A percentile compares a stretch with the other conserved stretches of the same genome.
Evolutionary conservation across 2,888 invertebrate species (phyloP).

Genomic region (Tipula lateralis): DNA sequence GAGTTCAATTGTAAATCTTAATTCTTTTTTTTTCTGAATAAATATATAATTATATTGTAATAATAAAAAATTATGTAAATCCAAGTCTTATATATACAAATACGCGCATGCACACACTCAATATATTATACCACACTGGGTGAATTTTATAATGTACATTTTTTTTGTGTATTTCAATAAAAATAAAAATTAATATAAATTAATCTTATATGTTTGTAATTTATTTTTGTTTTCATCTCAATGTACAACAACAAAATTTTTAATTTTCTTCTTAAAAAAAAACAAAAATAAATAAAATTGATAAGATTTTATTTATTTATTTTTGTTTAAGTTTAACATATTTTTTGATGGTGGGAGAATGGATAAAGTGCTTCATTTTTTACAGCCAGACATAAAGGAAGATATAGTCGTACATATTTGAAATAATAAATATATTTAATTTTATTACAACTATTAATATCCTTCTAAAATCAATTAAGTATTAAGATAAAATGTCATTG

Average conservation of each 20-base stretch:
- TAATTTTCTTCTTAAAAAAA: background rate
- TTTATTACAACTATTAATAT: background rate
- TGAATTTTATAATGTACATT: background rate
- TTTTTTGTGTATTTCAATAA: background rate
- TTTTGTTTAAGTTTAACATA: background rate
- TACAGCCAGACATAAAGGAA: background rate
- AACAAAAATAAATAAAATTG: no score
- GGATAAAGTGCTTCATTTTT: background rate
- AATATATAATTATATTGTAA: background rate
- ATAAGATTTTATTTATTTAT: background rate
- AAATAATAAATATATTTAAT: slow-evolving; percentile 2
- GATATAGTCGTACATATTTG: background rate
- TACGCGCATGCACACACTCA: background rate
- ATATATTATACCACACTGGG: background rate
- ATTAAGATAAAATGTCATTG: slow-evolving; percentile 8
- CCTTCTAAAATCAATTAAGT: slow-evolving; percentile 24
- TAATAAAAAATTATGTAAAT: no score
- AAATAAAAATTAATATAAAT: slow-evolving; percentile 24
- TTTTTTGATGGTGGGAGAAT: background rate
- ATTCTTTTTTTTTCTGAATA: background rate
- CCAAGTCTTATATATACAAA: no score
- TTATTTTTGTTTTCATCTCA: background rate
- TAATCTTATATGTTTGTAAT: background rate
- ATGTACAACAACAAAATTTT: background rate
- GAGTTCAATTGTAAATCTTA: background rate